phyloP scores from a whole-genome alignment of 2,113 vertebrate genomes.

The Astur gentilis region DNA sequence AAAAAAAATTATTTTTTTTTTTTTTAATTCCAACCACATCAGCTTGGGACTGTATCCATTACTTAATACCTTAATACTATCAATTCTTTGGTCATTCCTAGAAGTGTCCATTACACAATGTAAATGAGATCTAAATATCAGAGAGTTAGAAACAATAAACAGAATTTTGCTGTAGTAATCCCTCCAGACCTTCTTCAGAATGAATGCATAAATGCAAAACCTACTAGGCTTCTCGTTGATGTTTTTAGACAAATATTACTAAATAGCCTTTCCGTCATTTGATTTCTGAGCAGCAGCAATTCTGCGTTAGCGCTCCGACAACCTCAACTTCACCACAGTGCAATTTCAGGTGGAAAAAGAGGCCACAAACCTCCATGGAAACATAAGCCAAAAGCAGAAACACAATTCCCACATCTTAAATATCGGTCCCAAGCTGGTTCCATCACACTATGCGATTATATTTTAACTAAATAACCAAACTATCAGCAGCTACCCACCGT shows the following conservation, averaged over 20 bases:
- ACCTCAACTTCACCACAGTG: not conserved
- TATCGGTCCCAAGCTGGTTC: not conserved
- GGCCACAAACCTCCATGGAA: not conserved
- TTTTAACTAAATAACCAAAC: not conserved
- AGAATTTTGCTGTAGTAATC: not conserved
- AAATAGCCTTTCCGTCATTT: not conserved
- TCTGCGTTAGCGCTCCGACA: not conserved
- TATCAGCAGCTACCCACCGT: not conserved
- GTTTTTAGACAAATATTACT: not conserved
- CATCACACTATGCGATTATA: rapidly evolving
- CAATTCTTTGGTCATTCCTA: not conserved
- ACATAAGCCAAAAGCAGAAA: not conserved
- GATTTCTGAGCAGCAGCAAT: not conserved
- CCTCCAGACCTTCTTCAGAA: not conserved
- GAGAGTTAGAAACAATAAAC: not conserved
- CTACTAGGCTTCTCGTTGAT: not conserved
- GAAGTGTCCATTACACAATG: not conserved
- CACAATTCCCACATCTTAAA: not conserved
- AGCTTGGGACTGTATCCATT: not conserved
- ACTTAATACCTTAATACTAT: not conserved
- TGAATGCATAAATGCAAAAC: not conserved
- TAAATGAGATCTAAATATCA: not conserved
- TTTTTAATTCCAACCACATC: not conserved
- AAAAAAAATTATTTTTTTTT: not conserved
- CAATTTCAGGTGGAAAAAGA: not conserved